Conservation (phyloP, 2,113 vertebrate genomes). For the Indicator maculatus region DNA sequence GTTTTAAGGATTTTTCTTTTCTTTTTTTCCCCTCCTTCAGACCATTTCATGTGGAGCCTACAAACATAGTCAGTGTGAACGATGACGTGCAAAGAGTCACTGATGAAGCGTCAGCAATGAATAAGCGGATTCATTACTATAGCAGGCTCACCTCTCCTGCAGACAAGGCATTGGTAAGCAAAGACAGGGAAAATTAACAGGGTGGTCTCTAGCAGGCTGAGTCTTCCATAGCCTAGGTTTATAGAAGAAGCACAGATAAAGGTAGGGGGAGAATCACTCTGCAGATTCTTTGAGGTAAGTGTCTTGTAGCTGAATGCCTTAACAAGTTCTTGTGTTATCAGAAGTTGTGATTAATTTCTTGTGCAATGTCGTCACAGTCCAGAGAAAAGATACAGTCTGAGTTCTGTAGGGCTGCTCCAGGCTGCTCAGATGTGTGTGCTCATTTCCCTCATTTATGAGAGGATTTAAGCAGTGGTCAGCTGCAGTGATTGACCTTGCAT, state of each 20-base stretch:
- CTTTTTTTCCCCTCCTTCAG: conserved; percentile 62
- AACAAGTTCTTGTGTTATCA: not conserved
- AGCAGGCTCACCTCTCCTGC: conserved; percentile 83
- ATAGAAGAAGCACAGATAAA: not conserved
- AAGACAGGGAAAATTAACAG: not conserved
- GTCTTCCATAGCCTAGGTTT: not conserved
- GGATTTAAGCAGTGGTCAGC: not conserved
- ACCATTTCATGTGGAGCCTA: conserved; percentile 92
- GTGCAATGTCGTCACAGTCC: not conserved
- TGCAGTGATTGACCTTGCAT: not conserved
- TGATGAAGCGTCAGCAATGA: conserved; percentile 89
- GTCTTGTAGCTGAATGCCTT: not conserved
- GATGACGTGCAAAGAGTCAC: conserved; percentile 84
- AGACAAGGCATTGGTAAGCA: conserved; percentile 85
- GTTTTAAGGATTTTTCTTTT: conserved; percentile 22
- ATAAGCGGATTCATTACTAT: conserved; percentile 95
- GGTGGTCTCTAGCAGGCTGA: not conserved
- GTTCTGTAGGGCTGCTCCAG: not conserved
- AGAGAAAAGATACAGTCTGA: not conserved
- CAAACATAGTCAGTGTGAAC: conserved; percentile 83
- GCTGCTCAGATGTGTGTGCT: not conserved
- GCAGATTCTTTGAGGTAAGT: not conserved
- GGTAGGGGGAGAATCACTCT: rapidly evolving
- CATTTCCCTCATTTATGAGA: not conserved
- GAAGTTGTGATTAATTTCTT: not conserved